Evolutionary conservation across 2,113 vertebrate genomes (phyloP), one percentile per base, ranked within the genome.

Genomic region (Herpetotheres cachinnans): DNA sequence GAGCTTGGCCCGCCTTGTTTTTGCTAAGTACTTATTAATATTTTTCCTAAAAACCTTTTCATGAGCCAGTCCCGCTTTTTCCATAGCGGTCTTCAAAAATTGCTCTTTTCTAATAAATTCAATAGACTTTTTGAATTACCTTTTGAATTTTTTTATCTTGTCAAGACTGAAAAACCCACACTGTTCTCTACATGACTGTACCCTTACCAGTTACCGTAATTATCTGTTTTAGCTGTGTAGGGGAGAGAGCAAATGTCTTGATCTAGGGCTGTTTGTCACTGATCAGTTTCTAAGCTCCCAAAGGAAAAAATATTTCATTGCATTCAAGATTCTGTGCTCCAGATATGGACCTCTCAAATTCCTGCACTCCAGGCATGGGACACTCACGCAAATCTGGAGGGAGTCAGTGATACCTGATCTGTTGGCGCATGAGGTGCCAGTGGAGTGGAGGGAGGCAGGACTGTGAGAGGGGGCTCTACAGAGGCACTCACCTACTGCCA

Each of bases 381-480:
- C 42, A 24, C 49, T 72, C 29, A 58, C 0, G 5, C 8, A 49
- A 4, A 66, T 67, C 70, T 65, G 38, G 46, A 89, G 56, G 8
- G 20, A 63, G 26, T 56, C 69, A 26, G n/a, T 0, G 6, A 52
- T 47, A 50, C 10, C 32, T 56, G 63, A 47, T 24, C 24, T 44
- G 5, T 13, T 82, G 17, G 22, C 0, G 0, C 24, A 16, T 5
- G 56, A 71, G 50, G 67, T 27, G 16, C n/a, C 71, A n/a, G n/a
- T 42, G 32, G 42, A 29, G 14, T 19, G 8, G 20, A 55, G 32
- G 11, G 42, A 61, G 15, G 19, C 46, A 90, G 42, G 24, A 52
- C 27, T n/a, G 8, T 46, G 63, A 19, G 20, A 59, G 0, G 8
- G 50, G 25, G 20, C 26, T 40, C 24, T n/a, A 3, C 42, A 71